Conservation (phyloP, 2,113 vertebrate genomes). For the Pongo pygmaeus region DNA sequence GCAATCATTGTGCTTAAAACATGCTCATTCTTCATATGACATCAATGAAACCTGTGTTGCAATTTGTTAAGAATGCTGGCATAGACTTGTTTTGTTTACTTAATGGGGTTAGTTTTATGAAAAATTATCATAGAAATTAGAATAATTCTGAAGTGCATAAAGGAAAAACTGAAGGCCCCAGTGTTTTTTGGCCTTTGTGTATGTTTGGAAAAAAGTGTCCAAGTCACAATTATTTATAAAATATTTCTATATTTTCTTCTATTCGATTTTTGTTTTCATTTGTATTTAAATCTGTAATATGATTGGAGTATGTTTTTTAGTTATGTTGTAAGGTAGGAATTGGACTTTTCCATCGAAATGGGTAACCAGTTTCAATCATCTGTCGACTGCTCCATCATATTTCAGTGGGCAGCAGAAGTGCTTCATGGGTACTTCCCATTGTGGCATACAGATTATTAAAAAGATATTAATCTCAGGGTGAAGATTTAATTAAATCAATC, state of each 20-base stretch:
- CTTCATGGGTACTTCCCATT: neutral
- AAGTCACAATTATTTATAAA: neutral
- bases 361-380: neutral
- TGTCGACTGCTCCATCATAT: neutral
- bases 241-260: neutral
- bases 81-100: conserved; percentile 28
- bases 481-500: neutral
- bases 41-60: conserved; percentile 1
- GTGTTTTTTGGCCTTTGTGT: neutral
- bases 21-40: neutral
- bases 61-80: neutral
- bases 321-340: neutral
- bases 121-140: conserved; percentile 30
- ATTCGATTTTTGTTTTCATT: neutral
- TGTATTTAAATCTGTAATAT: neutral
- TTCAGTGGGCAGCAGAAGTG: neutral
- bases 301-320: neutral
- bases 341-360: neutral
- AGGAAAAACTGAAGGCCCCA: neutral
- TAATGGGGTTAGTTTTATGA: conserved; percentile 8
- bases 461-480: neutral
- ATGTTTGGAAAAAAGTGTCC: neutral
- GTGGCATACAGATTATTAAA: neutral
- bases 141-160: neutral
- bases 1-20: neutral